These are phyloP conservation scores for Mustela nigripes DNA, from an alignment of 2,113 vertebrate genomes.

Conservation along the genomic window DNA sequence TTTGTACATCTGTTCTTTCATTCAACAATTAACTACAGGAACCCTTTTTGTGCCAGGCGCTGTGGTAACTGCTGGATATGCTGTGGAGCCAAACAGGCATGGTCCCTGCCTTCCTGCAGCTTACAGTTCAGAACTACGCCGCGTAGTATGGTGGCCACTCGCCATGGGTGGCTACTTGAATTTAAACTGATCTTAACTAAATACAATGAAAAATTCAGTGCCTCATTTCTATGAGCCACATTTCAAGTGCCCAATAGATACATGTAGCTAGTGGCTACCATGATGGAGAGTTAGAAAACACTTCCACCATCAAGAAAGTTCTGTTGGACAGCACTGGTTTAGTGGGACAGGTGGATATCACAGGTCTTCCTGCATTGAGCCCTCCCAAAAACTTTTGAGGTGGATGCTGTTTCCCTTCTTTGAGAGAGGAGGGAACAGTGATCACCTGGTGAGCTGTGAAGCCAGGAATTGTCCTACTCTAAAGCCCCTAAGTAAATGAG, in stretches of 20 bases:
- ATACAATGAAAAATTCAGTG: background rate
- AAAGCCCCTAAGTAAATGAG: background rate
- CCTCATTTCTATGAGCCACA: background rate
- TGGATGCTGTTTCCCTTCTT: background rate
- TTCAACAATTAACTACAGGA: background rate
- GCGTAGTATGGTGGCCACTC: background rate
- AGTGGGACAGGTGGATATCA: background rate
- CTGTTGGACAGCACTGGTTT: background rate
- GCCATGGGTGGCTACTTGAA: background rate
- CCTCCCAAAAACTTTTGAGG: background rate
- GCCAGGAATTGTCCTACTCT: background rate
- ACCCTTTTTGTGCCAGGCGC: background rate
- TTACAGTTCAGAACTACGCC: background rate
- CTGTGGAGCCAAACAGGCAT: background rate
- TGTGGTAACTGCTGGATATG: background rate
- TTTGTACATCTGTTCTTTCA: background rate
- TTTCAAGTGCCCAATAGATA: background rate
- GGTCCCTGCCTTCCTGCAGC: background rate
- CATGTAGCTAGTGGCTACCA: background rate
- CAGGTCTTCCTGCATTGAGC: background rate
- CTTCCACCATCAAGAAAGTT: background rate
- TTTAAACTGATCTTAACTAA: slow-evolving; percentile 6
- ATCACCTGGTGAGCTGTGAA: background rate
- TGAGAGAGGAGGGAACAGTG: background rate
- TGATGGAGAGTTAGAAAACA: background rate